phyloP scores from a whole-genome alignment of 2,888 invertebrate species.

The Cataglyphis cursor region DNA sequence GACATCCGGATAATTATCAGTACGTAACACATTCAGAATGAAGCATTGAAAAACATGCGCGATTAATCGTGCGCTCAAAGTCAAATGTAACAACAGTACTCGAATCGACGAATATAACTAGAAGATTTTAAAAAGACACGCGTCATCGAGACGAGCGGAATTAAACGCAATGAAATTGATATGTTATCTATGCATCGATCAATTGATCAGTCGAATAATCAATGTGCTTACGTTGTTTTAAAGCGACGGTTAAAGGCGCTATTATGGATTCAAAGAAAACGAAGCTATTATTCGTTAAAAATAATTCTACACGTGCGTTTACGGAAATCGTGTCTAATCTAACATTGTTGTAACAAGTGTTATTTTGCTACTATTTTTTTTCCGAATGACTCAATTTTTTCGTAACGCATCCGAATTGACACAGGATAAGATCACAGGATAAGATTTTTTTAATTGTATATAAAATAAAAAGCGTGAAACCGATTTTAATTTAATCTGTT shows the following conservation, averaged over 20 bases:
- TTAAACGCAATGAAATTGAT: conserved; percentile 7
- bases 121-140: background rate
- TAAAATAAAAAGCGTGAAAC: background rate
- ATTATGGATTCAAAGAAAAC: conserved; percentile 18
- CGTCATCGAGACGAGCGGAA: background rate
- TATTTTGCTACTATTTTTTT: background rate
- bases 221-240: background rate
- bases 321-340: background rate
- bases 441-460: background rate
- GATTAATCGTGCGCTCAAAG: conserved; percentile 6
- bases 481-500: background rate
- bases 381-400: background rate
- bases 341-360: background rate
- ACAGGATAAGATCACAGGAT: too few species aligned
- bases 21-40: conserved; percentile 30
- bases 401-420: background rate
- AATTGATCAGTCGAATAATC: background rate
- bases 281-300: background rate
- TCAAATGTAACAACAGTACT: background rate
- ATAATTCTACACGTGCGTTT: background rate
- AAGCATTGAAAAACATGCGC: conserved; percentile 29
- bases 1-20: conserved; percentile 46
- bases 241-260: background rate
- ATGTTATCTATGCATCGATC: background rate
- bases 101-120: background rate